Conservation (phyloP, 2,113 vertebrate genomes). For the Hypomesus transpacificus region DNA sequence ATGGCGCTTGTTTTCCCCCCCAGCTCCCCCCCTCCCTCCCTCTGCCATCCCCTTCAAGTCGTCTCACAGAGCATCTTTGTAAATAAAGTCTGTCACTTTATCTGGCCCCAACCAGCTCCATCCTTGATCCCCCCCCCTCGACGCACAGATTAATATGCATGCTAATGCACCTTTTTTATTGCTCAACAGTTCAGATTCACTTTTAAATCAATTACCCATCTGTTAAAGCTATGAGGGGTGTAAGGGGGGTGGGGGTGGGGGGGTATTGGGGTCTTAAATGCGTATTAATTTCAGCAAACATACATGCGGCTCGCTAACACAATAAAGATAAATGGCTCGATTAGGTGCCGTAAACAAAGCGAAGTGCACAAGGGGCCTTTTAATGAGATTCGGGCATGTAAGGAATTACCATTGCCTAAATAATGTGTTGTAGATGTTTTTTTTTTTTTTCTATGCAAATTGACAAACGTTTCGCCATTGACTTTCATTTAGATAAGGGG, state of each 20-base stretch:
- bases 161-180: conserved; percentile 64
- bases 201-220: conserved; percentile 66
- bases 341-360: conserved; percentile 59
- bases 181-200: conserved; percentile 62
- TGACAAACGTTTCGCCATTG: conserved; percentile 54
- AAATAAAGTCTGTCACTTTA: conserved; percentile 55
- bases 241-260: not conserved
- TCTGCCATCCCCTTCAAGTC: not conserved
- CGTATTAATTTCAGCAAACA: conserved; percentile 63
- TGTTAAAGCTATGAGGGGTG: conserved; percentile 42
- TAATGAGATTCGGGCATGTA: conserved; percentile 64
- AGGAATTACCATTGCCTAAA: conserved; percentile 61
- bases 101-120: conserved; percentile 35
- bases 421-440: conserved; percentile 58
- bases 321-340: conserved; percentile 65
- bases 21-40: not conserved
- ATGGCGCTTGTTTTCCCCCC: not conserved
- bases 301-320: conserved; percentile 57
- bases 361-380: conserved; percentile 20
- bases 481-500: conserved; percentile 60
- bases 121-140: conserved; percentile 43
- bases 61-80: conserved; percentile 17
- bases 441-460: conserved; percentile 48
- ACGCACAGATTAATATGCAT: conserved; percentile 57
- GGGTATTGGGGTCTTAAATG: conserved; percentile 42